phyloP scores from a whole-genome alignment of 2,113 vertebrate genomes.

The Calyptomena viridis region DNA sequence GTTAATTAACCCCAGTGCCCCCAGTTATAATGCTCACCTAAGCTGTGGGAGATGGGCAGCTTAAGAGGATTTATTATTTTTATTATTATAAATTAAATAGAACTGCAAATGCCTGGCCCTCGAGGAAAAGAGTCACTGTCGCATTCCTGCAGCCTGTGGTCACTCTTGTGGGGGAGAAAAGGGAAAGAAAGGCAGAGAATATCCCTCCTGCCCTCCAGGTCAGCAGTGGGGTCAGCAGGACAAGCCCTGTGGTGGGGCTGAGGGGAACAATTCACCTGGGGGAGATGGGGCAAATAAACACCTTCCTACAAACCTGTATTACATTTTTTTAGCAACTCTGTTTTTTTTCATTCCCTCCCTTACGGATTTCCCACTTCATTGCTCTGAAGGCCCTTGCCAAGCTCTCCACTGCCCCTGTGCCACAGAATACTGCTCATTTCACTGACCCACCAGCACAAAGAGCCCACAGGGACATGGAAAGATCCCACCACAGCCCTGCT shows the following conservation, averaged over 20 bases:
- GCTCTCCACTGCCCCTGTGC: fast-evolving
- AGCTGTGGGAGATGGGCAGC: fast-evolving
- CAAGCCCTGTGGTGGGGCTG: not conserved
- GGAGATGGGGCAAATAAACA: not conserved
- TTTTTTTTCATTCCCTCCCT: not conserved
- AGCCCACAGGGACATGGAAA: not conserved
- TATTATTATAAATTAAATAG: not conserved
- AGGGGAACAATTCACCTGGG: fast-evolving
- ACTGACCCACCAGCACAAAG: fast-evolving
- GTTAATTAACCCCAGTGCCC: not conserved
- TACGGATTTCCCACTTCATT: not conserved
- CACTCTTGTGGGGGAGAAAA: not conserved
- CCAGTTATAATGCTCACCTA: not conserved
- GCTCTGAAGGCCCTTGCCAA: not conserved
- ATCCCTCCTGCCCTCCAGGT: not conserved
- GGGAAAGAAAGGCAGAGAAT: not conserved
- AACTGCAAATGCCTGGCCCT: not conserved
- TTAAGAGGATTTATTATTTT: not conserved
- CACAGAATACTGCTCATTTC: too few species aligned
- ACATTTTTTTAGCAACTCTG: too few species aligned
- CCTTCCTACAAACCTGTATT: not conserved
- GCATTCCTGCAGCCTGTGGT: not conserved
- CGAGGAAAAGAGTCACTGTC: fast-evolving
- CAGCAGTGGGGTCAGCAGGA: not conserved
- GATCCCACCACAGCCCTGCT: not conserved